Percentiles rank a stretch among this genome's conserved stretches.
Conservation (phyloP, 2,888 invertebrate species). For the Octonoba sinensis region DNA sequence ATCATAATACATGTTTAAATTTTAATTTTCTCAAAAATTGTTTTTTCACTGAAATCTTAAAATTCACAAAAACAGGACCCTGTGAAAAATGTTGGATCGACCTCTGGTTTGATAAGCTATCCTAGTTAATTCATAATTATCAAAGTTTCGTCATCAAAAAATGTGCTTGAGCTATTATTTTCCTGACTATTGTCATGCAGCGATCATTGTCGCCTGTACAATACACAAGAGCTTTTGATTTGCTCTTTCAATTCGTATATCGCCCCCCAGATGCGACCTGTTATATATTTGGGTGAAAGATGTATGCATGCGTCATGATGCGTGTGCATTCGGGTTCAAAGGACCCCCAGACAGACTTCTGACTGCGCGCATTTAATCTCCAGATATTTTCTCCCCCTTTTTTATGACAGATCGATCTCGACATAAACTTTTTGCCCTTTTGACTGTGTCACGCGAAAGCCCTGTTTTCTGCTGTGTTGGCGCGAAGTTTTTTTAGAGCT, state of each 20-base stretch:
- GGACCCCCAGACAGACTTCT: slow-evolving; percentile 55
- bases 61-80: too few species aligned
- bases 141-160: too few species aligned
- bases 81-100: too few species aligned
- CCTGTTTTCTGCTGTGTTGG: slow-evolving; percentile 3
- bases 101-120: too few species aligned
- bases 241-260: background rate
- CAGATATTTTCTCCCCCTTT: slow-evolving; percentile 31
- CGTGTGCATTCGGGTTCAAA: slow-evolving; percentile 57
- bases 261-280: slow-evolving; percentile 35
- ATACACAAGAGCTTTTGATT: too few species aligned
- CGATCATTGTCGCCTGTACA: too few species aligned
- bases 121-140: too few species aligned
- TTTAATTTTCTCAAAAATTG: too few species aligned
- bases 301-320: slow-evolving; percentile 53
- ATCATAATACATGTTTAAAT: too few species aligned
- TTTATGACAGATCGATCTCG: slow-evolving; percentile 59
- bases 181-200: too few species aligned
- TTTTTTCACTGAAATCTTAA: too few species aligned
- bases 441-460: slow-evolving; percentile 21
- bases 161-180: too few species aligned
- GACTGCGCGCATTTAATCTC: slow-evolving; percentile 57
- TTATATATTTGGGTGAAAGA: slow-evolving; percentile 54
- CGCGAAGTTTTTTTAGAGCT: background rate
- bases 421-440: slow-evolving; percentile 59